Conservation (phyloP, 53 echinoderm and acorn worm genomes). For the Paelopatides confundens region DNA sequence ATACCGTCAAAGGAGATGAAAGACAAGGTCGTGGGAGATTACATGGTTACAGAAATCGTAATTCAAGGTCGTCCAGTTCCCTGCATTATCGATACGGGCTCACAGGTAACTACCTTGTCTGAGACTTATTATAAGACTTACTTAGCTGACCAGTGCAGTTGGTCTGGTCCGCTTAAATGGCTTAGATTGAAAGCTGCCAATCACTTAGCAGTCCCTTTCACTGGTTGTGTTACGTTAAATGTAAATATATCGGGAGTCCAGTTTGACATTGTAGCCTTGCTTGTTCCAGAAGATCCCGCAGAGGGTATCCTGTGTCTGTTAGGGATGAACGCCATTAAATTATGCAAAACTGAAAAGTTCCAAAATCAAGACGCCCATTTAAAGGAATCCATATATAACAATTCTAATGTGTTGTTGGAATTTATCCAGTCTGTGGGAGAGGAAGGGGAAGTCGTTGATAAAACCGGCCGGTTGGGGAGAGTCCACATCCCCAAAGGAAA, state of each 20-base stretch:
- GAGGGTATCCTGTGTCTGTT: background rate
- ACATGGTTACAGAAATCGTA: background rate
- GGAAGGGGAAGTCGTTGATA: background rate
- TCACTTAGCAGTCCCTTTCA: background rate
- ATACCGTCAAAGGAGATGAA: too few relatives aligned
- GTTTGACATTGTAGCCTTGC: background rate
- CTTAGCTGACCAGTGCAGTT: background rate
- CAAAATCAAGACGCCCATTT: too few relatives aligned
- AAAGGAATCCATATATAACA: too few relatives aligned
- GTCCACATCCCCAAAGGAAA: background rate
- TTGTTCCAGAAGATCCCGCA: background rate
- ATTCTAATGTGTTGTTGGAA: too few relatives aligned
- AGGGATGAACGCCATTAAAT: background rate
- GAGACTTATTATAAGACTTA: background rate
- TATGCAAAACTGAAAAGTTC: background rate
- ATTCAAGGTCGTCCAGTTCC: background rate
- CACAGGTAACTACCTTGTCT: background rate
- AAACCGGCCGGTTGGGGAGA: background rate
- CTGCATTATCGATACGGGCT: conserved; percentile 10
- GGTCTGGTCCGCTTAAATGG: background rate
- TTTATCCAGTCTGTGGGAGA: too few relatives aligned
- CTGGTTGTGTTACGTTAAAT: background rate
- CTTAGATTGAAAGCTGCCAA: background rate
- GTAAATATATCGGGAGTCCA: background rate
- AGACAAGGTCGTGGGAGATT: conserved; percentile 1